These are phyloP conservation scores for Acrossocheilus fasciatus DNA, from an alignment of 2,797 vertebrate species.

Conservation along the genomic window DNA sequence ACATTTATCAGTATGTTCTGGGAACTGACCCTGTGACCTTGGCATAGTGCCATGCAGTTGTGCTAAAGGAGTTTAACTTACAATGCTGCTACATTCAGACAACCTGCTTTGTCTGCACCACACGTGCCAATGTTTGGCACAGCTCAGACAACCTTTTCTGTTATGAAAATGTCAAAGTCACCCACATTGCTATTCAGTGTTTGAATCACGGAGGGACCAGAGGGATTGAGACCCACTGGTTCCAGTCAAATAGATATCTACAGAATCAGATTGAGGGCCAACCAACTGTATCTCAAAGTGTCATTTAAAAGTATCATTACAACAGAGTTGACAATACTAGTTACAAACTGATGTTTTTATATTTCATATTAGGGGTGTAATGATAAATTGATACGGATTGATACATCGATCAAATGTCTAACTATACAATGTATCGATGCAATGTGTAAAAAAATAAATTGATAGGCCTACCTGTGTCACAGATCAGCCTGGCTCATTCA, in stretches of 20 bases:
- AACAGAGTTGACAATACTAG: neutral
- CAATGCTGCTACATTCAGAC: neutral
- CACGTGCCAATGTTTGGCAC: neutral
- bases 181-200: slow-evolving; percentile 22
- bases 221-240: neutral
- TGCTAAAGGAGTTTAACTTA: neutral
- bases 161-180: slow-evolving; percentile 24
- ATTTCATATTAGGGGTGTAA: neutral
- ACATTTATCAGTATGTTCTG: neutral
- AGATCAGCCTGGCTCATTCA: too few species aligned
- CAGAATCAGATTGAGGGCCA: neutral
- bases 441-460: too few species aligned
- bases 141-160: slow-evolving; percentile 21
- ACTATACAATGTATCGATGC: too few species aligned
- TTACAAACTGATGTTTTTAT: neutral
- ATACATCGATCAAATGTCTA: neutral
- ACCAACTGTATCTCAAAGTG: neutral
- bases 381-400: neutral
- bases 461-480: too few species aligned
- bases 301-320: neutral
- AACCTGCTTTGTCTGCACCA: slow-evolving; percentile 1
- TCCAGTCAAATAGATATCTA: neutral
- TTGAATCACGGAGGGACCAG: neutral
- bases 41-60: neutral
- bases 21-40: neutral